Evolutionary conservation across 2,797 vertebrate species (phyloP).

Genomic region (Pampus argenteus): DNA sequence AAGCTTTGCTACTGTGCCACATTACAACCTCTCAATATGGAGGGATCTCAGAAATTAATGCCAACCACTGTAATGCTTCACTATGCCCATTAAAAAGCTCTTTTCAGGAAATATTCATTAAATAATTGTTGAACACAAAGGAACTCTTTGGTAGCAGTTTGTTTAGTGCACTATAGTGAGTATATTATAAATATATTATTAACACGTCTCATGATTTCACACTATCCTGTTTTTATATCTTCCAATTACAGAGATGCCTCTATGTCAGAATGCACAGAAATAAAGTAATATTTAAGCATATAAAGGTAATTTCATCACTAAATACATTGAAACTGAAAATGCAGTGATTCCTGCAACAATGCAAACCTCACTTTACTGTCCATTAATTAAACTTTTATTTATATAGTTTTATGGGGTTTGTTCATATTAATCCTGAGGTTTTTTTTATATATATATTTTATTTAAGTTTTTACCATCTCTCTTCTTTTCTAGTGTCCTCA

Average conservation of each 20-base stretch:
- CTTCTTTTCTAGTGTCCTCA: slow-evolving; percentile 52
- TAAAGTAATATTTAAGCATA: slow-evolving; percentile 11
- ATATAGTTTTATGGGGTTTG: slow-evolving; percentile 11
- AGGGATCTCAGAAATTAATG: slow-evolving; percentile 76
- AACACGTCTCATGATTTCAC: slow-evolving; percentile 22
- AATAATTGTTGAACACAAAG: slow-evolving; percentile 51
- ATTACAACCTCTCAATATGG: slow-evolving; percentile 76
- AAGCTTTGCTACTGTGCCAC: slow-evolving; percentile 78
- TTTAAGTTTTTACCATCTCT: slow-evolving; percentile 50
- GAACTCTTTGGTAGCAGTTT: slow-evolving; percentile 43
- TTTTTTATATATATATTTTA: slow-evolving; percentile 31
- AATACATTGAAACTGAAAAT: background rate
- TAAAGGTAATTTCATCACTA: background rate
- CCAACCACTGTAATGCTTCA: slow-evolving; percentile 64
- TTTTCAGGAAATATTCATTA: slow-evolving; percentile 62
- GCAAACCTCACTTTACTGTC: background rate
- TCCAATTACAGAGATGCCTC: background rate
- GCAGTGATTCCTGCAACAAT: background rate
- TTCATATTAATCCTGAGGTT: slow-evolving; percentile 2
- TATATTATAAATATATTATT: slow-evolving; percentile 10
- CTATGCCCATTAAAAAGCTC: slow-evolving; percentile 56
- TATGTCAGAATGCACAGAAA: background rate
- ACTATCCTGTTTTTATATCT: slow-evolving; percentile 1
- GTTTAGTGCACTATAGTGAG: slow-evolving; percentile 26
- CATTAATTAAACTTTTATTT: slow-evolving; percentile 7